These are phyloP conservation scores for Drosophila quinaria DNA, from an alignment of 2,888 invertebrate genomes.

Conservation along the genomic window DNA sequence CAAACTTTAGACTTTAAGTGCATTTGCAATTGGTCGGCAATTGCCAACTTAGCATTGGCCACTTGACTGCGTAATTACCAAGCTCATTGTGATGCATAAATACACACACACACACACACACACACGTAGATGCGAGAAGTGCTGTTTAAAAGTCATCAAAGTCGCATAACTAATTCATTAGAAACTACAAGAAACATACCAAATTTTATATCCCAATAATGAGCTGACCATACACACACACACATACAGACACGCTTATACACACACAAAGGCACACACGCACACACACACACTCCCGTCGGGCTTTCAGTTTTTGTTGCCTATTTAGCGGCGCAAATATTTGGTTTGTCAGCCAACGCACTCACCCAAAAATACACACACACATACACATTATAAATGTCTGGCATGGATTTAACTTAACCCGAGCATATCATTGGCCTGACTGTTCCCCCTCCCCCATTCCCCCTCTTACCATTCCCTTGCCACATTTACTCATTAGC, in stretches of 20 bases:
- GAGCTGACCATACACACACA: constrained; percentile 27
- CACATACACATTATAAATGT: constrained; percentile 5
- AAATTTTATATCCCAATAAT: constrained; percentile 31
- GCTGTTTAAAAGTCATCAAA: constrained; percentile 58
- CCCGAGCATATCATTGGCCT: constrained; percentile 38
- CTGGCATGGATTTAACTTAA: constrained; percentile 53
- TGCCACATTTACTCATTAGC: constrained; percentile 64
- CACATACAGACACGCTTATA: background rate
- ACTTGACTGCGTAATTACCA: constrained; percentile 24
- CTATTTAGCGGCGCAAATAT: constrained; percentile 67
- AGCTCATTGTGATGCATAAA: constrained; percentile 16
- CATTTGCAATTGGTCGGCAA: constrained; percentile 19
- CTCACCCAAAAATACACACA: background rate
- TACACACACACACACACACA: constrained; percentile 6
- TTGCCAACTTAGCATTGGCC: constrained; percentile 37
- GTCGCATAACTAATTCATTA: constrained; percentile 58
- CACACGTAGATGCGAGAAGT: constrained; percentile 1
- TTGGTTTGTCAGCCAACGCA: constrained; percentile 42
- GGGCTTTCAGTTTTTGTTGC: constrained; percentile 48
- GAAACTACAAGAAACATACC: constrained; percentile 5
- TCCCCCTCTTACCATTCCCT: background rate
- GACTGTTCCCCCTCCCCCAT: background rate
- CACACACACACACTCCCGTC: background rate
- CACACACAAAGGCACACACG: background rate
- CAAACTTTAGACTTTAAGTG: constrained; percentile 18